phyloP scores from a whole-genome alignment of 2,888 invertebrate genomes.

The Caenorhabditis sp. region DNA sequence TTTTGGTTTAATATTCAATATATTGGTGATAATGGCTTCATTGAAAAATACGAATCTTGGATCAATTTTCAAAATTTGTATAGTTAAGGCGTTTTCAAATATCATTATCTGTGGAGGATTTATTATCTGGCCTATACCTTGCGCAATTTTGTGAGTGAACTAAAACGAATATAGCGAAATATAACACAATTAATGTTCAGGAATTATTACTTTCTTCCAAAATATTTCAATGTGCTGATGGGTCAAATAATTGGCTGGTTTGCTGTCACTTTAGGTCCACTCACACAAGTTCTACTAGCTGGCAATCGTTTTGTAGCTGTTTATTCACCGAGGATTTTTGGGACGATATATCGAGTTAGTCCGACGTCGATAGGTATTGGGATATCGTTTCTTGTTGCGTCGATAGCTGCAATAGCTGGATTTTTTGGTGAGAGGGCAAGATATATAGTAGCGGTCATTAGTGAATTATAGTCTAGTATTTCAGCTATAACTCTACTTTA shows the following conservation, averaged over 20 bases:
- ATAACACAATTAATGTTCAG: not conserved
- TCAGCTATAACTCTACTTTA: too few species aligned
- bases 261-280: not conserved
- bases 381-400: not conserved
- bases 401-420: not conserved
- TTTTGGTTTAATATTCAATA: not conserved
- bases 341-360: not conserved
- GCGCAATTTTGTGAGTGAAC: not conserved
- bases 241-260: not conserved
- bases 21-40: not conserved
- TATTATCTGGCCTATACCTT: not conserved
- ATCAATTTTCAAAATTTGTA: not conserved
- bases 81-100: not conserved
- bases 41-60: not conserved
- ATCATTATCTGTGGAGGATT: not conserved
- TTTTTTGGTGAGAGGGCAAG: not conserved
- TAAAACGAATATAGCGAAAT: too few species aligned
- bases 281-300: not conserved
- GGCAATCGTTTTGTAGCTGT: not conserved
- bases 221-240: not conserved
- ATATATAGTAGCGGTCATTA: too few species aligned
- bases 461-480: too few species aligned
- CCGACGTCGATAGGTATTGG: not conserved
- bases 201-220: not conserved
- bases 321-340: not conserved